Evolutionary conservation across 2,888 invertebrate genomes (phyloP), one percentile per base, ranked within the genome.

Genomic region (Crocallis elinguaria): DNA sequence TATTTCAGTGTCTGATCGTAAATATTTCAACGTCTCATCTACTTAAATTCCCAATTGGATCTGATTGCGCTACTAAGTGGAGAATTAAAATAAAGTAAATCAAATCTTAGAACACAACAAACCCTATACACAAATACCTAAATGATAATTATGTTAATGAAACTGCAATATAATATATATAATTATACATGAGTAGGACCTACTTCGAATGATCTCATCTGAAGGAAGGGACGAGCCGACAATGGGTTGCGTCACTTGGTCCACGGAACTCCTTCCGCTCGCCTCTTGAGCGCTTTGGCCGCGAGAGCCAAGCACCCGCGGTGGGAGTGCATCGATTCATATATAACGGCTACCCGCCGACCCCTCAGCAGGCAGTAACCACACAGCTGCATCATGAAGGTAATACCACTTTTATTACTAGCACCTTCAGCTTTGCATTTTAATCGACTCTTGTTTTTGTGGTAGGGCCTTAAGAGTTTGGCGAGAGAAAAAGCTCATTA

Each of bases 321-420:
- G 88, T 86, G 90, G 89, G 89, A 86, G 88, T 81, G 67, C 69
- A 62, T 57, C 68, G 62, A 56, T 71, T 73, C 73, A 79, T 88
- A 88, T 90, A 89, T 80, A 90, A 88, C 75, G 79, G 78, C 74
- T 73, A 75, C 73, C 69, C 75, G 69, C 71, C 77, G 75, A 78
- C 69, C 77, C 77, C 80, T 76, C 77, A 78, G 65, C 84, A 86
- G 77, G 83, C 89, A 90, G 79, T 86, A 75, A 82, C 76, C 83
- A 74, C 75, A 78, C 79, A 83, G 86, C 88, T 82, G 82, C 88
- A 84, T 62, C 82, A 90, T 90, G 90, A 90, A 90, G 90, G 90
- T 90, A 88, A 70, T 62, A 51, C 14, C 30, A 49, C 14, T 54
- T 39, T 33, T 44, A 54, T 37, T 54, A 48, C 41, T 48, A 39